Percentiles rank a stretch among this genome's conserved stretches.
phyloP scores from a whole-genome alignment of 2,797 vertebrate genomes.

The Alca torda region DNA sequence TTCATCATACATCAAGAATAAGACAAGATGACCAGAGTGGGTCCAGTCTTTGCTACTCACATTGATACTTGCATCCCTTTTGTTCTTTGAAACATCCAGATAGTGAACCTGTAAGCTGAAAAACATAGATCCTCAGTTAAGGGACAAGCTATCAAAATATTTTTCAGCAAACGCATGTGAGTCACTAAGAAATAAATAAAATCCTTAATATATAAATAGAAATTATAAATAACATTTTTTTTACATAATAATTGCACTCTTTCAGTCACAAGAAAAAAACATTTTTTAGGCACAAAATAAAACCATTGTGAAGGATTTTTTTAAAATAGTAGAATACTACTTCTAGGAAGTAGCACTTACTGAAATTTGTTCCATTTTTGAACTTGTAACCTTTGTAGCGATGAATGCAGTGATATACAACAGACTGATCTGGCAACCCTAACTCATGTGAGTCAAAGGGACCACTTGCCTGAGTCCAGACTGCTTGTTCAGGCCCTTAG shows the following conservation, averaged over 20 bases:
- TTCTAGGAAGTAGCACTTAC: not conserved
- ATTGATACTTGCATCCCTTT: not conserved
- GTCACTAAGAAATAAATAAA: not conserved
- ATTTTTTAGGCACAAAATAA: not conserved
- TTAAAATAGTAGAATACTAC: not conserved
- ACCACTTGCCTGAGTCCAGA: not conserved
- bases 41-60: not conserved
- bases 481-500: not conserved
- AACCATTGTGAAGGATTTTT: not conserved
- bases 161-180: not conserved
- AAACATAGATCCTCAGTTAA: not conserved
- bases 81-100: not conserved
- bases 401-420: not conserved
- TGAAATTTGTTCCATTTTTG: not conserved
- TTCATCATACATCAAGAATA: not conserved
- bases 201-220: not conserved
- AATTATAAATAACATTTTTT: not conserved
- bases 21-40: not conserved
- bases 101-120: not conserved
- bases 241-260: not conserved
- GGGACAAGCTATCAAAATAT: not conserved
- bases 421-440: not conserved
- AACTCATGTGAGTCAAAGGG: not conserved
- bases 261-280: not conserved
- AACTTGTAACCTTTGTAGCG: not conserved